Conservation (phyloP, 2,113 vertebrate genomes). For the Donacobius atricapilla region DNA sequence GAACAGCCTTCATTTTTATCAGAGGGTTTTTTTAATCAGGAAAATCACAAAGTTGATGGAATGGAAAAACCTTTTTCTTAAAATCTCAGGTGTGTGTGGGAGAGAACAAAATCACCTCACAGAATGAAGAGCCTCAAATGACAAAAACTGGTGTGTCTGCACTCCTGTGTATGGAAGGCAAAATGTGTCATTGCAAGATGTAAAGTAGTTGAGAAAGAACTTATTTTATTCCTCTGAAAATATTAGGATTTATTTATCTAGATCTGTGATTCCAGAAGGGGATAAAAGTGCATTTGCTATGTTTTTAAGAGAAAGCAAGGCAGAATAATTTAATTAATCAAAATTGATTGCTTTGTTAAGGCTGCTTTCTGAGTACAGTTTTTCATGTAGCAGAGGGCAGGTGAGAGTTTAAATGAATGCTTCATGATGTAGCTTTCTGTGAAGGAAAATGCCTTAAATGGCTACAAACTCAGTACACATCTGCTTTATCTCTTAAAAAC, state of each 20-base stretch:
- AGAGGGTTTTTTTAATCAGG: neutral
- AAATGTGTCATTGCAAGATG: neutral
- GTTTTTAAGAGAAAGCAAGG: neutral
- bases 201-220: neutral
- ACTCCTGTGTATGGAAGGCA: neutral
- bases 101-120: neutral
- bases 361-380: neutral
- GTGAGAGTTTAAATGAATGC: neutral
- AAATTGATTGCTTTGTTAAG: neutral
- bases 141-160: neutral
- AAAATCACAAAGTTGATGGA: neutral
- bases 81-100: neutral
- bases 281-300: neutral
- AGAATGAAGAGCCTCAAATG: neutral
- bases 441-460: constrained; percentile 42
- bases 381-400: neutral
- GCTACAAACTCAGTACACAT: neutral
- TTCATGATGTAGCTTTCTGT: neutral
- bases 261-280: neutral
- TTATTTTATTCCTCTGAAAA: neutral
- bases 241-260: neutral
- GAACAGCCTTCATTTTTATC: neutral
- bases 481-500: constrained; percentile 28
- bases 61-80: neutral
- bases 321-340: constrained; percentile 25